A percentile compares a stretch with the other conserved stretches of the same genome.
phyloP scores from a whole-genome alignment of 2,888 invertebrate species.

The Ashinkailepas kermadecensis region DNA sequence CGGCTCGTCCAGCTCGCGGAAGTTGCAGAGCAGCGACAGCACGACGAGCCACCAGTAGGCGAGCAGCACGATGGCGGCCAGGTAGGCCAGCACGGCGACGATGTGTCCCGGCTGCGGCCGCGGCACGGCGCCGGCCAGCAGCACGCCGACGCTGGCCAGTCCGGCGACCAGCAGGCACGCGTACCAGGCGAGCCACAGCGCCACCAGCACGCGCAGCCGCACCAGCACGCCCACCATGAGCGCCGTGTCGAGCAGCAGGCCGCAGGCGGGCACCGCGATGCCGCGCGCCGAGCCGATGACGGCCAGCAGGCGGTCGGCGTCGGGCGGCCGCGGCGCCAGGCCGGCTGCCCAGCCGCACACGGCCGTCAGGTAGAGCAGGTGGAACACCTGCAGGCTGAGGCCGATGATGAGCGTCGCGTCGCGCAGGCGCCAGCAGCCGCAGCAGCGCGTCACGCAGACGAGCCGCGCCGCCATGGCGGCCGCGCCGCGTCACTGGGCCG shows the following conservation, averaged over 20 bases:
- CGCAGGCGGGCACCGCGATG: conserved; percentile 4
- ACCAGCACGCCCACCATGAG: conserved; percentile 16
- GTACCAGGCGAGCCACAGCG: conserved; percentile 9
- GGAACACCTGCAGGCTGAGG: conserved; percentile 1
- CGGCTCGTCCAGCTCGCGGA: not conserved
- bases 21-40: conserved; percentile 5
- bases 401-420: conserved; percentile 5
- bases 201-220: not conserved
- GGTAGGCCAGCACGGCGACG: conserved; percentile 1
- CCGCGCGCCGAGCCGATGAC: not conserved
- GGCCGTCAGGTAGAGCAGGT: conserved; percentile 8
- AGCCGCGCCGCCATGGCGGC: not conserved
- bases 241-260: conserved; percentile 1
- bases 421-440: conserved; percentile 1
- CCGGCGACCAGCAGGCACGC: conserved; percentile 1
- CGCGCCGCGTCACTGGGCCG: no score
- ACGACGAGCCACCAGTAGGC: conserved; percentile 12
- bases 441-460: not conserved
- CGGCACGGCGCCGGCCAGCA: not conserved
- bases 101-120: not conserved
- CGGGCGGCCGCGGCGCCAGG: not conserved
- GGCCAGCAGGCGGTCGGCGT: not conserved
- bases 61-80: not conserved
- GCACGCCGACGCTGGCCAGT: not conserved
- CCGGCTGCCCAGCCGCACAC: conserved; percentile 19